phyloP scores from a whole-genome alignment of 2,888 invertebrate genomes.

The Trissolcus brochymenae region DNA sequence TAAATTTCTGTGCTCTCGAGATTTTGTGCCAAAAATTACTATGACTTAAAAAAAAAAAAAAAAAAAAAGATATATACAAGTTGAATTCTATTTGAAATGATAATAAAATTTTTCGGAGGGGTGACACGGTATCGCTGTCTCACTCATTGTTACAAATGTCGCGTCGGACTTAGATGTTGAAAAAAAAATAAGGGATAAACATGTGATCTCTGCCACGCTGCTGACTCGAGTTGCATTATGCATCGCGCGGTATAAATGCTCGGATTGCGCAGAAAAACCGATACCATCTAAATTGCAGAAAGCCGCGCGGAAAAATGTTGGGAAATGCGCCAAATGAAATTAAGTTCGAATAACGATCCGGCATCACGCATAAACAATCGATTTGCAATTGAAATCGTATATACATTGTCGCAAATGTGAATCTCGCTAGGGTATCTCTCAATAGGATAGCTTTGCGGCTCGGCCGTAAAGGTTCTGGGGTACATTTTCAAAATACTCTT shows the following conservation, averaged over 20 bases:
- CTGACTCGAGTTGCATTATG: constrained; percentile 62
- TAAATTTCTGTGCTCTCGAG: too few relatives aligned
- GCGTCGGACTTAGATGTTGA: constrained; percentile 48
- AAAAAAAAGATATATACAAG: too few relatives aligned
- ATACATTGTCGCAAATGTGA: constrained; percentile 10
- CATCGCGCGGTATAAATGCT: constrained; percentile 59
- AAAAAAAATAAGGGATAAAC: constrained; percentile 60
- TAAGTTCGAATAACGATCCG: constrained; percentile 40
- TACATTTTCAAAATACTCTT: background rate
- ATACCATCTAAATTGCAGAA: constrained; percentile 56
- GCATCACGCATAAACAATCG: constrained; percentile 30
- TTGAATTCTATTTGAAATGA: background rate
- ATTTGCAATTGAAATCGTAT: constrained; percentile 35
- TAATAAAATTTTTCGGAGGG: background rate
- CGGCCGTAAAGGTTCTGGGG: background rate
- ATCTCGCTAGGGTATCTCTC: background rate
- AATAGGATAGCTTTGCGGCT: background rate
- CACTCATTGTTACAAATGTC: constrained; percentile 57
- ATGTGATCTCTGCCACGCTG: constrained; percentile 58
- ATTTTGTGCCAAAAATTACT: background rate
- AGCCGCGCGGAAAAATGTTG: constrained; percentile 40
- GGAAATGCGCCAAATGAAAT: constrained; percentile 36
- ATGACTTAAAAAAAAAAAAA: background rate
- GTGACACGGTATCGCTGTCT: constrained; percentile 21
- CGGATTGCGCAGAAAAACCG: constrained; percentile 55